Percentiles rank a stretch among this genome's conserved stretches.
These are phyloP conservation scores for Limnephilus marmoratus DNA, from an alignment of 2,888 invertebrate genomes.

Conservation along the genomic window DNA sequence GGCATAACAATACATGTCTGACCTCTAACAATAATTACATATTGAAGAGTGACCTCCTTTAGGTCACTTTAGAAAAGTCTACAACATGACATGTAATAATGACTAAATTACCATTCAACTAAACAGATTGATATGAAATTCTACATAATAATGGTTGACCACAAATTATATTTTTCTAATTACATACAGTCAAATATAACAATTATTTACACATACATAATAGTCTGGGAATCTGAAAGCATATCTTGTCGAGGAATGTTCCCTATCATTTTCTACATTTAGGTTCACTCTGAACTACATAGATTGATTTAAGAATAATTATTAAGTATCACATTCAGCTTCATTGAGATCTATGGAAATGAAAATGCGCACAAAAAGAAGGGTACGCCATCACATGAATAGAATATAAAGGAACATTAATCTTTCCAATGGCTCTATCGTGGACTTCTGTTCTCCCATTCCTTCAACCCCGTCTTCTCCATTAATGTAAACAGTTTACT, in stretches of 20 bases:
- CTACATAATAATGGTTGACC: conserved; percentile 53
- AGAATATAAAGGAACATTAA: conserved; percentile 58
- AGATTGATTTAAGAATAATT: conserved; percentile 52
- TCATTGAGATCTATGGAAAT: conserved; percentile 55
- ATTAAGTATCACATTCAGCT: conserved; percentile 62
- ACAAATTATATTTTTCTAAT: conserved; percentile 52
- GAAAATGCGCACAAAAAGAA: conserved; percentile 64
- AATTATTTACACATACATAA: conserved; percentile 49
- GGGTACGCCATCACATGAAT: conserved; percentile 58
- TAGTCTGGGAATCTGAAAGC: conserved; percentile 18
- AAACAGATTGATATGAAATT: conserved; percentile 63
- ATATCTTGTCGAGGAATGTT: conserved; percentile 26
- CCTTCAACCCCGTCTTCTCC: conserved; percentile 27
- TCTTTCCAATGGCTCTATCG: conserved; percentile 44
- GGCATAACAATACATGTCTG: conserved; percentile 55
- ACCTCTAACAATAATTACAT: conserved; percentile 53
- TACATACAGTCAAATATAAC: conserved; percentile 58
- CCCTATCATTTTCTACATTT: not conserved
- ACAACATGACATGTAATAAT: conserved; percentile 40
- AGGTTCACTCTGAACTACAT: conserved; percentile 45
- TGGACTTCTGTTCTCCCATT: conserved; percentile 48
- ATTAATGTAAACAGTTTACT: conserved; percentile 57
- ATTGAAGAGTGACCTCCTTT: conserved; percentile 26
- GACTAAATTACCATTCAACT: conserved; percentile 46
- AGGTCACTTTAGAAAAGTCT: conserved; percentile 43